A percentile compares a stretch with the other conserved stretches of the same genome.
Conservation (phyloP, 2,888 invertebrate species). For the Trichogramma dendrolimi region DNA sequence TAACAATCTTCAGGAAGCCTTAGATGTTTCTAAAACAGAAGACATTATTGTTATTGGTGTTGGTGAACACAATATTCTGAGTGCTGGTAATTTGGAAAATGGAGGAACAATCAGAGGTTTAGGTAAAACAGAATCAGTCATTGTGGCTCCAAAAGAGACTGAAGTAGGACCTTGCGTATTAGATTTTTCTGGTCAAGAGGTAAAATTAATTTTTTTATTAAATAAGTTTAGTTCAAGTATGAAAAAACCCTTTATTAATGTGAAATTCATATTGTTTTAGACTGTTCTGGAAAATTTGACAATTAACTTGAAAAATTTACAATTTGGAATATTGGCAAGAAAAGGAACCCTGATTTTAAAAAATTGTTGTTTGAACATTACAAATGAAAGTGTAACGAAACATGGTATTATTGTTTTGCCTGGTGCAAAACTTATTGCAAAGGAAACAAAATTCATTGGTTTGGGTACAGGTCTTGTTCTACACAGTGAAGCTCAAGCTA, state of each 20-base stretch:
- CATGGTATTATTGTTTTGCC: slow-evolving; percentile 57
- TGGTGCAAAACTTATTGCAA: slow-evolving; percentile 50
- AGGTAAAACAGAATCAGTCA: slow-evolving; percentile 38
- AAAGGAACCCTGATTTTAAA: slow-evolving; percentile 53
- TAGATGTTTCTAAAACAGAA: slow-evolving; percentile 50
- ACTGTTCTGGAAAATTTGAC: slow-evolving; percentile 57
- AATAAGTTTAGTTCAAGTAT: slow-evolving; percentile 1
- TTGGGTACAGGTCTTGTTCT: slow-evolving; percentile 57
- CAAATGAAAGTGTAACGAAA: slow-evolving; percentile 55
- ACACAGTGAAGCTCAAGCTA: slow-evolving; percentile 40
- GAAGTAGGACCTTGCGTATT: slow-evolving; percentile 55
- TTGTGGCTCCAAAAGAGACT: slow-evolving; percentile 52
- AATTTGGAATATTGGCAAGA: slow-evolving; percentile 55
- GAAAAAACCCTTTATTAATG: neutral
- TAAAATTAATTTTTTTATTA: slow-evolving; percentile 24
- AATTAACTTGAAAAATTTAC: slow-evolving; percentile 55
- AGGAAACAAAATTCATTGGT: slow-evolving; percentile 54
- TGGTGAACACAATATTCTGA: slow-evolving; percentile 54
- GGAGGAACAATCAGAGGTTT: slow-evolving; percentile 53
- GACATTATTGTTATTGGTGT: slow-evolving; percentile 56
- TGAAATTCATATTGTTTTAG: slow-evolving; percentile 30
- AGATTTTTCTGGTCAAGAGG: slow-evolving; percentile 55
- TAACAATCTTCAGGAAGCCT: slow-evolving; percentile 47
- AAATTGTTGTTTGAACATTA: slow-evolving; percentile 56
- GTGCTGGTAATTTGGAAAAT: slow-evolving; percentile 55